Percentiles rank a stretch among this genome's conserved stretches.
Evolutionary conservation across 2,888 invertebrate genomes (phyloP).

Genomic region (Drosophila birchii): DNA sequence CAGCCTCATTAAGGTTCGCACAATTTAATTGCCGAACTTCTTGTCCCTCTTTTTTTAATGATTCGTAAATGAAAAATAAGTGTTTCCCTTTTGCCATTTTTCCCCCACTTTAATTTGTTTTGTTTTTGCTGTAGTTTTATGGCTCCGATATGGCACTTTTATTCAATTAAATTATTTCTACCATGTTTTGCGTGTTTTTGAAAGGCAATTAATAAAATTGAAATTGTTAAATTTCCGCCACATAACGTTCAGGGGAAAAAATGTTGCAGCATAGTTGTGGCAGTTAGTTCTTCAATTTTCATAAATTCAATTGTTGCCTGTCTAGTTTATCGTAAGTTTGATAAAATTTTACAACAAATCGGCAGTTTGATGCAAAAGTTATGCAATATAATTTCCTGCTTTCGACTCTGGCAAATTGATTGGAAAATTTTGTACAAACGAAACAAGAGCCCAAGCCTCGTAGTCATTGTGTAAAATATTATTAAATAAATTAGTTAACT

Average conservation of each 20-base stretch:
- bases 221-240: constrained; percentile 52
- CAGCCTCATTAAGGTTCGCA: constrained; percentile 63
- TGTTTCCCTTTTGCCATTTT: constrained; percentile 13
- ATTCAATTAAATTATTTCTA: constrained; percentile 60
- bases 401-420: constrained; percentile 54
- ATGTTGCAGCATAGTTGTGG: constrained; percentile 20
- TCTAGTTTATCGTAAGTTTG: neutral
- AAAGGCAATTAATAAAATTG: constrained; percentile 68
- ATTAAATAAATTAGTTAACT: constrained; percentile 27
- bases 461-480: constrained; percentile 20
- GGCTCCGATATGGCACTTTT: constrained; percentile 31
- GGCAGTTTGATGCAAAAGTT: constrained; percentile 50
- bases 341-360: constrained; percentile 20
- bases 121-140: constrained; percentile 11
- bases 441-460: constrained; percentile 14
- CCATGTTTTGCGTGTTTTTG: constrained; percentile 35
- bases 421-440: constrained; percentile 48
- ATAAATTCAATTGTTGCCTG: constrained; percentile 53
- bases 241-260: constrained; percentile 35
- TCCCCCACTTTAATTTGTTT: constrained; percentile 8
- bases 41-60: constrained; percentile 12
- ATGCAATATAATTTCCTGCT: constrained; percentile 51
- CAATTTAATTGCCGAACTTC: constrained; percentile 67
- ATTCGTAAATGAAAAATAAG: constrained; percentile 43
- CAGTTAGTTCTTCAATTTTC: constrained; percentile 54